phyloP scores from a whole-genome alignment of 2,113 vertebrate species.

The Pseudopodoces humilis region DNA sequence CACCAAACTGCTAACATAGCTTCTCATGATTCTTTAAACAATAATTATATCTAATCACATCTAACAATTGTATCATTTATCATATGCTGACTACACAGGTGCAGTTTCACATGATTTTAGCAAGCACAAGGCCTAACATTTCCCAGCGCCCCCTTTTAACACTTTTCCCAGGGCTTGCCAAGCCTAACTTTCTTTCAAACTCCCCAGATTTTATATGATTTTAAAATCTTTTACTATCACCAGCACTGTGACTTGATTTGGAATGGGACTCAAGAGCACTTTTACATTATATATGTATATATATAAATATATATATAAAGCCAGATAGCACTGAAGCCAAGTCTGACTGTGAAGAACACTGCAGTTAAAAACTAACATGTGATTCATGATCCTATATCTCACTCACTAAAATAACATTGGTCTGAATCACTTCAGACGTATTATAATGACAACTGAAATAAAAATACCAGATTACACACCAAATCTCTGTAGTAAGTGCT shows the following conservation, averaged over 20 bases:
- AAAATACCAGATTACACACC: neutral
- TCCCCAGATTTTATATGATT: too few species aligned
- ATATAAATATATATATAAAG: neutral
- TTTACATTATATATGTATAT: neutral
- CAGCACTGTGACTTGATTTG: neutral
- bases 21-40: too few species aligned
- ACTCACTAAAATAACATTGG: neutral
- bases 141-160: too few species aligned
- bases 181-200: too few species aligned
- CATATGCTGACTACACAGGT: too few species aligned
- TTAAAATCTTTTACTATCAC: too few species aligned
- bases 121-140: too few species aligned
- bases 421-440: neutral
- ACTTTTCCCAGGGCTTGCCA: too few species aligned
- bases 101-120: too few species aligned
- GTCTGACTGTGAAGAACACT: neutral
- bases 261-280: neutral
- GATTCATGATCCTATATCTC: neutral
- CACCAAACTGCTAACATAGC: too few species aligned
- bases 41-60: too few species aligned
- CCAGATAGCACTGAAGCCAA: neutral
- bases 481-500: neutral
- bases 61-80: too few species aligned
- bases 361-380: neutral
- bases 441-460: neutral